phyloP scores from a whole-genome alignment of 2,113 vertebrate species.

The Syngnathus floridae region DNA sequence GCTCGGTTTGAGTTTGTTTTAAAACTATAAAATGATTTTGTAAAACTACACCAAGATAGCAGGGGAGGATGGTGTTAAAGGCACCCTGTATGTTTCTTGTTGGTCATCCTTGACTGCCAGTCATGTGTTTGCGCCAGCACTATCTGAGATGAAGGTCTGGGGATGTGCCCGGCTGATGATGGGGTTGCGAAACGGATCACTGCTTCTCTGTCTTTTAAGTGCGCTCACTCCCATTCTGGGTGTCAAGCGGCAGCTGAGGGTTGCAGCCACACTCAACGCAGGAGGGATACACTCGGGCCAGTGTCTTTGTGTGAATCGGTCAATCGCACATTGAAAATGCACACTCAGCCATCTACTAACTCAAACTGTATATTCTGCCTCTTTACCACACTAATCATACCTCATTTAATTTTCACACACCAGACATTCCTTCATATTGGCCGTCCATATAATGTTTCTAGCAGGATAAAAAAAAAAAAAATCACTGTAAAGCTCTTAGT shows the following conservation, averaged over 20 bases:
- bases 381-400: background rate
- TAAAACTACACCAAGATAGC: background rate
- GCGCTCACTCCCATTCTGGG: slow-evolving; percentile 56
- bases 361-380: too few relatives aligned
- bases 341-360: slow-evolving; percentile 3
- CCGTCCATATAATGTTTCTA: too few relatives aligned
- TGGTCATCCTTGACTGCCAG: slow-evolving; percentile 41
- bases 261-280: slow-evolving; percentile 41
- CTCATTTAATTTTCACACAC: background rate
- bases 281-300: slow-evolving; percentile 26
- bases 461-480: too few relatives aligned
- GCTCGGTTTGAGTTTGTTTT: slow-evolving; percentile 6
- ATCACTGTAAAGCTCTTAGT: too few relatives aligned
- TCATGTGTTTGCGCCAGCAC: slow-evolving; percentile 23
- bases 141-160: slow-evolving; percentile 31
- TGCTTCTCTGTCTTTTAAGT: slow-evolving; percentile 56
- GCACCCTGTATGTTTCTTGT: slow-evolving; percentile 16
- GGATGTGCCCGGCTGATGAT: slow-evolving; percentile 45
- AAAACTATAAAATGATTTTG: slow-evolving; percentile 21
- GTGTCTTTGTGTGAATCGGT: slow-evolving; percentile 36
- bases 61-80: background rate
- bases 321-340: slow-evolving; percentile 35
- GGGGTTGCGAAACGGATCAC: slow-evolving; percentile 48
- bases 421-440: too few relatives aligned
- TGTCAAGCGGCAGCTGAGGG: slow-evolving; percentile 51